phyloP scores from a whole-genome alignment of 2,113 vertebrate species.

The Paradoxurus hermaphroditus region DNA sequence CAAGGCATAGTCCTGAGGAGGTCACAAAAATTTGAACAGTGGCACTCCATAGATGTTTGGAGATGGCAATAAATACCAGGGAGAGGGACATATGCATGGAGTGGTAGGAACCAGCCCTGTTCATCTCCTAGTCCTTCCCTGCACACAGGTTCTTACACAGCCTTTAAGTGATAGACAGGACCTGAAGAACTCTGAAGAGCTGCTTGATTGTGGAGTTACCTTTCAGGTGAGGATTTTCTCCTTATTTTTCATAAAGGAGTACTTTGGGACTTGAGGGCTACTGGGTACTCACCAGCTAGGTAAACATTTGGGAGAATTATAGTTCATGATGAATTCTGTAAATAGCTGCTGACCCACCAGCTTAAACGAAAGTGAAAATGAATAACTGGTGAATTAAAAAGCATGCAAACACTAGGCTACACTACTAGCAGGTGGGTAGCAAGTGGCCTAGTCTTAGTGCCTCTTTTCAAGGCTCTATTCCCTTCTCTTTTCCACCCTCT shows the following conservation, averaged over 20 bases:
- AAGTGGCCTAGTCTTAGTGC: not conserved
- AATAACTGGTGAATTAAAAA: not conserved
- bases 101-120: not conserved
- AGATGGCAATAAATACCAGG: not conserved
- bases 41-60: not conserved
- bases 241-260: not conserved
- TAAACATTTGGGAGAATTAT: not conserved
- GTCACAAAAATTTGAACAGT: not conserved
- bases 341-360: not conserved
- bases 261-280: not conserved
- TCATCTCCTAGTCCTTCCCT: not conserved
- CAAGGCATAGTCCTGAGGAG: not conserved
- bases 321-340: not conserved
- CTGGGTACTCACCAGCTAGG: not conserved
- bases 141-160: not conserved
- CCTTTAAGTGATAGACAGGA: not conserved
- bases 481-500: not conserved
- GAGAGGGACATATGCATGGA: not conserved
- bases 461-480: not conserved
- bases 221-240: conserved; percentile 11
- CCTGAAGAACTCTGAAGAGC: not conserved
- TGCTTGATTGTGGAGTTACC: not conserved
- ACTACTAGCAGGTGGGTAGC: not conserved
- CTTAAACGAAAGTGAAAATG: not conserved
- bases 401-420: not conserved